Conservation (phyloP, 2,888 invertebrate genomes). For the Chydorus sphaericus region DNA sequence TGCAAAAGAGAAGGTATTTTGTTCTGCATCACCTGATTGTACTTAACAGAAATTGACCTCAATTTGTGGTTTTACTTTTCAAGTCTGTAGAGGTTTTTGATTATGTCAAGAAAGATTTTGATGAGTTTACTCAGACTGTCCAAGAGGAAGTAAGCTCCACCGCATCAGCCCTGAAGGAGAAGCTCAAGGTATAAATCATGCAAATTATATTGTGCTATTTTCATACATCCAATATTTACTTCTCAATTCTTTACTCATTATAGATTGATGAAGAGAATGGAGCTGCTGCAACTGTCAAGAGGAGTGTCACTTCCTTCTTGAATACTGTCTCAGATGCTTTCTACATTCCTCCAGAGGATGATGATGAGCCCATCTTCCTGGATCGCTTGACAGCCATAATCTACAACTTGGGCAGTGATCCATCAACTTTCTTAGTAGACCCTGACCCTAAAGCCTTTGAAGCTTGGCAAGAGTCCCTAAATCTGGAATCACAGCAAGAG, state of each 20-base stretch:
- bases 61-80: conserved; percentile 18
- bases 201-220: neutral
- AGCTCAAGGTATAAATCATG: conserved; percentile 40
- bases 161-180: conserved; percentile 50
- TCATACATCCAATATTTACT: neutral
- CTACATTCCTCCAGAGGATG: conserved; percentile 50
- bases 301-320: conserved; percentile 52
- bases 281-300: conserved; percentile 54
- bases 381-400: conserved; percentile 49
- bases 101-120: conserved; percentile 59
- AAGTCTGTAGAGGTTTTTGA: conserved; percentile 58
- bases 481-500: conserved; percentile 34
- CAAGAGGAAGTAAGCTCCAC: conserved; percentile 50
- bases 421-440: conserved; percentile 54
- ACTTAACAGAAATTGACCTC: neutral
- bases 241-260: conserved; percentile 17
- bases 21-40: neutral
- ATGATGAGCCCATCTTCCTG: conserved; percentile 50
- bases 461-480: conserved; percentile 28
- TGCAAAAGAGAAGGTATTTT: conserved; percentile 12
- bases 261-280: conserved; percentile 55
- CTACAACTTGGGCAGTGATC: conserved; percentile 52
- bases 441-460: conserved; percentile 34
- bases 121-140: conserved; percentile 55
- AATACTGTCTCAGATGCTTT: conserved; percentile 54